Evolutionary conservation across 2,888 invertebrate species (phyloP), one percentile per base, ranked within the genome.

Genomic region (Drosophila kokeensis): DNA sequence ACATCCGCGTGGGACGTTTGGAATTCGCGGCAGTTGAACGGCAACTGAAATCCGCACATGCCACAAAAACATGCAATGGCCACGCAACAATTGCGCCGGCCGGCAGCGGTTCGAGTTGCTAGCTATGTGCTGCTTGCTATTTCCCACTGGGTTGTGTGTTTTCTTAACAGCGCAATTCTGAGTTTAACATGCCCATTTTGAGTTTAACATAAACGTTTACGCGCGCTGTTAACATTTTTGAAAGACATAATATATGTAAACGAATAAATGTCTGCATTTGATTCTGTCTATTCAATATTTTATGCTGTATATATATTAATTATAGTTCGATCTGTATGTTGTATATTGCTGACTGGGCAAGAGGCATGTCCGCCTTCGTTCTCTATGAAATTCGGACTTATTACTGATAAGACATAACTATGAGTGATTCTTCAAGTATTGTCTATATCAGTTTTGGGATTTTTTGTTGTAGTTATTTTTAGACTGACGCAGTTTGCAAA

Each of bases 21-120:
- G 78, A 79, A 80, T 76, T 72, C 87, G 89, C 86, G 86, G 73
- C 86, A 75, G 87, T 82, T 86, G 82, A 77, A 87, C 73, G 70
- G 55, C 86, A 87, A 87, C 86, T 89, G 85, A 89, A 76, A 75
- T 83, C 74, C 77, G 81, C 81, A 70, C 69, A 69, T 89, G 87
- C 87, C 84, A 73, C 81, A 78, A 58, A 53, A 64, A 58, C 32
- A 62, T 50, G 65, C 69, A 76, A 69, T 62, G 68, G 69, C 75
- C 65, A 71, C 74, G 79, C 81, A 82, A 78, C 85, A 79, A 73
- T 84, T 79, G 79, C 72, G 84, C 82, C 76, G 72, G 64, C 78
- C 67, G 77, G 77, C 67, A 58, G 66, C 30, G 21, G 13, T 11
- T 34, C 27, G 36, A 32, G 5, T 6, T 27, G 49, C 27, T 18